Evolutionary conservation across 1,140 invertebrate genomes (phyloP).

Genomic region (Phocides pigmalion): DNA sequence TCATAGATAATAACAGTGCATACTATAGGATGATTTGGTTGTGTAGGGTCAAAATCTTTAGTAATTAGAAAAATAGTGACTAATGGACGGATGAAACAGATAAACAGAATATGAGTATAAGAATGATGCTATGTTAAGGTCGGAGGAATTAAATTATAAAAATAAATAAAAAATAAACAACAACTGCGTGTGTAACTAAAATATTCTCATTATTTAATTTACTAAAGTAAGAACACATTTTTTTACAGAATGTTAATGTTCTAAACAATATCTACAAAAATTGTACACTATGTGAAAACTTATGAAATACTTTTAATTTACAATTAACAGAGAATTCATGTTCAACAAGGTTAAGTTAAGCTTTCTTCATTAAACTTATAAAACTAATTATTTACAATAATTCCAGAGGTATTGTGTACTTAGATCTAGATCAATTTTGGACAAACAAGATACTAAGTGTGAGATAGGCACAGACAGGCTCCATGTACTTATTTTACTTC

Average conservation of each 20-base stretch:
- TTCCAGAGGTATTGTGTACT: not conserved
- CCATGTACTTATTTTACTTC: no score
- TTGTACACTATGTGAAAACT: conserved; percentile 82
- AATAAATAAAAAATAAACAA: conserved; percentile 57
- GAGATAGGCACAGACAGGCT: no score
- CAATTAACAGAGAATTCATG: conserved; percentile 79
- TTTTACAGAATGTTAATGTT: conserved; percentile 81
- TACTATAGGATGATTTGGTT: no score
- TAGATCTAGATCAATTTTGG: no score
- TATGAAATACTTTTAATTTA: conserved; percentile 77
- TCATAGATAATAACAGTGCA: no score
- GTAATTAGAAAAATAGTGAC: no score
- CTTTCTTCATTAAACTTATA: conserved; percentile 63
- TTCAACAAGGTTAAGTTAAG: conserved; percentile 80
- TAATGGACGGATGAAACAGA: no score
- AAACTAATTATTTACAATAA: conserved; percentile 73
- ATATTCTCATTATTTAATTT: conserved; percentile 83
- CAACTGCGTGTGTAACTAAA: conserved; percentile 75
- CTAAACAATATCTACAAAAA: conserved; percentile 80
- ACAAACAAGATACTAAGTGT: no score
- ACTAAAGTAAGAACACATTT: conserved; percentile 82
- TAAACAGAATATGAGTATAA: no score
- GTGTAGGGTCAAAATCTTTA: no score
- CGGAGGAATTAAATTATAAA: no score
- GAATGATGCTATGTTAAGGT: no score